Evolutionary conservation across 2,113 vertebrate genomes (phyloP).

Genomic region (Rattus rattus): DNA sequence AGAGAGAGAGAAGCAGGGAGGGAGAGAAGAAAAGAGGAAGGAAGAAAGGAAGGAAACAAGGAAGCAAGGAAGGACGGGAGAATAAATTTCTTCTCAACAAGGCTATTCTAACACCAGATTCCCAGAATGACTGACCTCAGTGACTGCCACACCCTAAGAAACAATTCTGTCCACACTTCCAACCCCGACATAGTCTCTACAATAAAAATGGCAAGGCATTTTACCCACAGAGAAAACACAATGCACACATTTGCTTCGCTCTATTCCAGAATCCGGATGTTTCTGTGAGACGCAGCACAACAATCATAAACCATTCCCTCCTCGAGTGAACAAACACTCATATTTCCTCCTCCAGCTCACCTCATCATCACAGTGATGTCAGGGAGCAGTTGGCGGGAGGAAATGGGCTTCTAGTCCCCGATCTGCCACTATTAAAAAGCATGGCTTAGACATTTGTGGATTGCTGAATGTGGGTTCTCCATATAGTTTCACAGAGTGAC

Average conservation of each 20-base stretch:
- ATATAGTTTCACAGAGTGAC: neutral
- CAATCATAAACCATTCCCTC: neutral
- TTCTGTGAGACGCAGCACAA: neutral
- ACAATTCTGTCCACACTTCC: neutral
- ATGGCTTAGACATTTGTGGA: neutral
- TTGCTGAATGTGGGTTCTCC: neutral
- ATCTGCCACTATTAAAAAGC: neutral
- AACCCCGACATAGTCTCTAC: neutral
- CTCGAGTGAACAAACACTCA: neutral
- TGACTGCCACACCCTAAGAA: neutral
- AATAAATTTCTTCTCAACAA: neutral
- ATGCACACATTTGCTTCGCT: neutral
- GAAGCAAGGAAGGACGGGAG: neutral
- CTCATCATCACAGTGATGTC: neutral
- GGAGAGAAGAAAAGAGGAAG: accelerated
- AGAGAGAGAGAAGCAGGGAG: too few relatives aligned
- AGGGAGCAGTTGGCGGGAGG: neutral
- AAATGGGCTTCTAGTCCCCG: neutral
- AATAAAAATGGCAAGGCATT: neutral
- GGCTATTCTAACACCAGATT: neutral
- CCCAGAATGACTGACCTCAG: neutral
- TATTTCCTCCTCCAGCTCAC: neutral
- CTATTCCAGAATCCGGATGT: neutral
- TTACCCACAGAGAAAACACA: neutral
- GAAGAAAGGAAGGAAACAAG: accelerated